A percentile compares a stretch with the other conserved stretches of the same genome.
These are phyloP conservation scores for Bubo blakistoni DNA, from an alignment of 2,113 vertebrate species.

Conservation along the genomic window DNA sequence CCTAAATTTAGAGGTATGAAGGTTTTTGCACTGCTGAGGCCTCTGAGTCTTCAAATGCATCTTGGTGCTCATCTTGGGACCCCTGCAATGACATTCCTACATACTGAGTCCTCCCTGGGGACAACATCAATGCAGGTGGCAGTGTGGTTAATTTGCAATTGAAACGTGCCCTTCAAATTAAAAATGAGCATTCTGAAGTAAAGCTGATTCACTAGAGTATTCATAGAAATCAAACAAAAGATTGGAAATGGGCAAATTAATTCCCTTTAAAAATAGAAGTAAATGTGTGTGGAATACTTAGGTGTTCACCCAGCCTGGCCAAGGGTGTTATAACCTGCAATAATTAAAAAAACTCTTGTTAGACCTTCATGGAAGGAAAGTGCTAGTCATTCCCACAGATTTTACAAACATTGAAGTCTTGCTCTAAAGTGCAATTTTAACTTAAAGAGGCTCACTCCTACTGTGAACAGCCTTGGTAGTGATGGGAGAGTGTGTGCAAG, in stretches of 20 bases:
- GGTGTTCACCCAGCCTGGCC: not conserved
- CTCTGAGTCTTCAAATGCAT: not conserved
- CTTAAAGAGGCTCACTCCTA: not conserved
- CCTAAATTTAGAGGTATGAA: not conserved
- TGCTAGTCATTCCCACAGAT: not conserved
- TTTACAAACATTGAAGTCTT: not conserved
- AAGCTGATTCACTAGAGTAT: not conserved
- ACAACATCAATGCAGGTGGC: not conserved
- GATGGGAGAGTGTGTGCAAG: not conserved
- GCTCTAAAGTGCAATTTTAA: not conserved
- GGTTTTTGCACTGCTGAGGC: not conserved
- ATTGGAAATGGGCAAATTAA: not conserved
- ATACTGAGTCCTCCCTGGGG: not conserved
- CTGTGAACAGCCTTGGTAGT: accelerated
- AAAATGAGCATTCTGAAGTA: not conserved
- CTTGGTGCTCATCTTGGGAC: not conserved
- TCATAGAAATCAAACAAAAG: not conserved
- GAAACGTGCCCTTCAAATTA: not conserved
- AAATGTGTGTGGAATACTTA: not conserved
- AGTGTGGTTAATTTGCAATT: not conserved
- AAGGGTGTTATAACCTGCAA: not conserved
- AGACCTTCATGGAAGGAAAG: not conserved
- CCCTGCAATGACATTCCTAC: not conserved
- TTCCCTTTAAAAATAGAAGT: not conserved
- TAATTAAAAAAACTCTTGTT: not conserved